Base-by-base conservation (phyloP, 2,797 vertebrate genomes). In the Thripadectes ignobilis region DNA sequence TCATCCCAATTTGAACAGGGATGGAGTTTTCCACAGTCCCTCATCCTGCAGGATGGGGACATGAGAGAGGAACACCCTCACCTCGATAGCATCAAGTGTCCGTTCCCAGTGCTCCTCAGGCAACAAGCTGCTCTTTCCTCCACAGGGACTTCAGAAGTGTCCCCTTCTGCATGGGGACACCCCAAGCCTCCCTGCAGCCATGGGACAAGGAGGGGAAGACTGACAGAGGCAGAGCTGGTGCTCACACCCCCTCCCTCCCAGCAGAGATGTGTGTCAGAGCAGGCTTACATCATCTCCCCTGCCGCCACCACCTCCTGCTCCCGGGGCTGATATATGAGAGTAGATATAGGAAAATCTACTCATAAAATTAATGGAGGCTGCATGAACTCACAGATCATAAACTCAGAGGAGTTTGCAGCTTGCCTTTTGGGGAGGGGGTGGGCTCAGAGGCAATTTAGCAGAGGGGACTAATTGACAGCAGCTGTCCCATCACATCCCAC, bases 371-470 rank as follows among this genome's bases (percentile, higher is more conserved):
- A 93, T 83, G 87, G 84, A 87, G 87, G 74, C 86, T 96, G 82
- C 72, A 51, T 96, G 95, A 93, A 88, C 77, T 96, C 88, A 65
- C 90, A 96, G 95, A 86, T 80, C 74, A 73, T 94, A 97, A 96
- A 95, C 82, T 93, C 94, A 69, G 74, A 93, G 67, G 83, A 86
- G 83, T 72, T 90, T 95, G 93, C 65, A 87, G 90, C 79, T 92
- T 88, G 76, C 68, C 75, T 95, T 90, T 88, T 0, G 6, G 38
- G 71, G 63, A 83, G 39, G 32, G 59, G n/a, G 27, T 22, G 55
- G 54, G 82, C 79, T 80, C 82, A 63, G 66, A 81, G 71, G 69
- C 81, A 85, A 67, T 93, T 92, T 88, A 83, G 65, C 57, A 84
- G 82, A 81, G 61, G 85, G 45, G 54, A 81, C 84, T 97, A 97